A percentile compares a stretch with the other conserved stretches of the same genome.
phyloP scores from a whole-genome alignment of 92 coral and sea anemone genomes.

The Muricea muricata region DNA sequence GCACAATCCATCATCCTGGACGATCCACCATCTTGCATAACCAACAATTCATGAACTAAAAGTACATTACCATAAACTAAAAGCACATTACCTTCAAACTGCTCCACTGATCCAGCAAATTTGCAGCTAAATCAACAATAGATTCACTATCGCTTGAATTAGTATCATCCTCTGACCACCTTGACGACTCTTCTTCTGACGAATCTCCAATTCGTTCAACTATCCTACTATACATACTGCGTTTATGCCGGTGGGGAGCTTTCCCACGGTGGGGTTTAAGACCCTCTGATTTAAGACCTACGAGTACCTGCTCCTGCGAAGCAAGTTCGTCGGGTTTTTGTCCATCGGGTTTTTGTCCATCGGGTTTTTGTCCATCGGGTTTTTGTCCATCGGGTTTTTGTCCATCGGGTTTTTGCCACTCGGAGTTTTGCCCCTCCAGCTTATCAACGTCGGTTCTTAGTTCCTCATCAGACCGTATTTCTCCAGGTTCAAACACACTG shows the following conservation, averaged over 20 bases:
- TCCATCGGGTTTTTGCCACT: not conserved
- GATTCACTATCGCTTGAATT: slow-evolving; percentile 72
- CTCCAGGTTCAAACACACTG: not conserved
- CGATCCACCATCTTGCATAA: not conserved
- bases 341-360: not conserved
- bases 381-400: not conserved
- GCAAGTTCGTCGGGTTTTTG: not conserved
- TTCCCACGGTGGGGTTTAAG: not conserved
- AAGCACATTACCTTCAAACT: slow-evolving; percentile 69
- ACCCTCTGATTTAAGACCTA: not conserved
- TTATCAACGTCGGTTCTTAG: not conserved
- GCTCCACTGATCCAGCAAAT: slow-evolving; percentile 89
- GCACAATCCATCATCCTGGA: too few relatives aligned
- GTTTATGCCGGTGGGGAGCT: not conserved
- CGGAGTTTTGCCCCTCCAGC: not conserved
- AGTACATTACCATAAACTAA: slow-evolving; percentile 66
- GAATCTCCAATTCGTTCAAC: slow-evolving; percentile 14
- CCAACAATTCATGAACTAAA: not conserved
- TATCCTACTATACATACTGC: not conserved
- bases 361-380: not conserved
- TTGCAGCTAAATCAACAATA: slow-evolving; percentile 72
- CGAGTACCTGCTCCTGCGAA: not conserved
- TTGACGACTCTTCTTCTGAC: slow-evolving; percentile 63
- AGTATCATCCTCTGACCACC: slow-evolving; percentile 82
- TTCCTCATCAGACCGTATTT: not conserved